phyloP scores from a whole-genome alignment of 2,888 invertebrate species.

The Pandemis cinnamomeana region DNA sequence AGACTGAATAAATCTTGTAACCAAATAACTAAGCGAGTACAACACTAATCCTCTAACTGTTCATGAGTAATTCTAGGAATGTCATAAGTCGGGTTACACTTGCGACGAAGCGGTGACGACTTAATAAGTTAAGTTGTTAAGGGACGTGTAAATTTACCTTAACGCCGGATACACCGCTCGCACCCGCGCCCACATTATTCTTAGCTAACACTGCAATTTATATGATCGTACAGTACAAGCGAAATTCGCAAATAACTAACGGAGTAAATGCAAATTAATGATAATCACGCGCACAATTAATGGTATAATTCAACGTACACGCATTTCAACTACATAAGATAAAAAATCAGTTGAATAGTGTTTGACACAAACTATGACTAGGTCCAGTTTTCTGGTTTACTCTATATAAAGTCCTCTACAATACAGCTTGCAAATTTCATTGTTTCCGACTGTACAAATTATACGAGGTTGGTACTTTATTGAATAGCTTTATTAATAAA shows the following conservation, averaged over 20 bases:
- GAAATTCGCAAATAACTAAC: slow-evolving; percentile 46
- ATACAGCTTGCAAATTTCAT: no score
- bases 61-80: slow-evolving; percentile 54
- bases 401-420: no score
- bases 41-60: slow-evolving; percentile 7
- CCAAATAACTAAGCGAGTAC: neutral
- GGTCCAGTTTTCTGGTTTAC: no score
- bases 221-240: slow-evolving; percentile 64
- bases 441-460: no score
- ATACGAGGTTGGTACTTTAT: no score
- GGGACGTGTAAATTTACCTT: slow-evolving; percentile 81
- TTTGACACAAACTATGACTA: no score
- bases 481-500: no score
- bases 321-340: neutral
- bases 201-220: slow-evolving; percentile 79
- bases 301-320: neutral
- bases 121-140: slow-evolving; percentile 81
- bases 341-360: no score
- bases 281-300: slow-evolving; percentile 4
- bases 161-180: slow-evolving; percentile 71
- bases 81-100: slow-evolving; percentile 62
- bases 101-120: slow-evolving; percentile 69
- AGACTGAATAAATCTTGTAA: neutral
- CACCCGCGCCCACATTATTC: slow-evolving; percentile 74
- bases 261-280: neutral